Conservation (phyloP, 2,888 invertebrate genomes). For the Epistrophe eligans region DNA sequence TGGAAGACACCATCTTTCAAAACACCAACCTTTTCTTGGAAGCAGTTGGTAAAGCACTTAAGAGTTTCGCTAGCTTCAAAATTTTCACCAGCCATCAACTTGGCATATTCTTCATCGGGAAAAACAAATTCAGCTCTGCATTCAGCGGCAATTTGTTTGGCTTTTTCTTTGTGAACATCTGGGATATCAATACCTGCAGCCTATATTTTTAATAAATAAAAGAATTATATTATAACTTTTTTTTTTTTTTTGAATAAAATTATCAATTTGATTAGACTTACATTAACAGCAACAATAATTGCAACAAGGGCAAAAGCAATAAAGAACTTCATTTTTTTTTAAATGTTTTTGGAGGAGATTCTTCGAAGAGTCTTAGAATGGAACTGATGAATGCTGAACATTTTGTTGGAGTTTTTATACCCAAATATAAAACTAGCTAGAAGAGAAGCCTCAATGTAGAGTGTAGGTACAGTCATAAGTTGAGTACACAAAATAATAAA, state of each 20-base stretch:
- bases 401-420: conserved; percentile 23
- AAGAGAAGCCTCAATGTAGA: neutral
- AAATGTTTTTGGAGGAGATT: conserved; percentile 32
- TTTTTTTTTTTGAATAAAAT: neutral
- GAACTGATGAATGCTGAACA: conserved; percentile 53
- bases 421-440: neutral
- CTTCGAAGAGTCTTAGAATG: conserved; percentile 47
- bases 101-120: conserved; percentile 78
- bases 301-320: conserved; percentile 77
- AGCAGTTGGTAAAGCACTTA: conserved; percentile 81
- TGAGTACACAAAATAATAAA: neutral
- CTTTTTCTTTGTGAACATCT: conserved; percentile 67
- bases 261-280: conserved; percentile 71
- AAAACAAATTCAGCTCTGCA: conserved; percentile 78
- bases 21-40: conserved; percentile 80
- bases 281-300: conserved; percentile 73
- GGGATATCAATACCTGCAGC: conserved; percentile 59
- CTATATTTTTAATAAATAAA: conserved; percentile 18
- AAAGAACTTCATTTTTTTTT: conserved; percentile 78
- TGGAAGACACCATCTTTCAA: conserved; percentile 79
- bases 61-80: conserved; percentile 75
- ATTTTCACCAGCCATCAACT: conserved; percentile 78
- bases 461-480: too few relatives aligned
- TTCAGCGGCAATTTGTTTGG: conserved; percentile 42
- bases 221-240: neutral